Base-by-base conservation (phyloP, 2,888 invertebrate species). In the Tortricodes alternella region DNA sequence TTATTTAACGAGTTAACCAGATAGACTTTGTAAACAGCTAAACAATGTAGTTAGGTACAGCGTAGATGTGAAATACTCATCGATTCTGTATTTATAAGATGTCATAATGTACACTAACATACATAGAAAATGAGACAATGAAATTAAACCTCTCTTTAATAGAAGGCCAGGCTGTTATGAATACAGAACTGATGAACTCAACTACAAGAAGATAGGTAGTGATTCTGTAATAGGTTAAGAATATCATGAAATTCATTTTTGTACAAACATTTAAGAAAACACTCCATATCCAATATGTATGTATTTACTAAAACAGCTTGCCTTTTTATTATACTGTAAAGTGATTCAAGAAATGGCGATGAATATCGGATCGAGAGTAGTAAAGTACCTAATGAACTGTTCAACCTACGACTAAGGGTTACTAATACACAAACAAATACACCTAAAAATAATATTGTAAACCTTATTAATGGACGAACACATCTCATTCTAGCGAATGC, bases 401-500 rank as follows among this genome's bases (percentile, higher is more conserved):
- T 71, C 71, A 63, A 51, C 65, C 74, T 80, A 80, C 60, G 58
- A 58, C 75, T 78, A 78, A 67, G 68, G 61, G 68, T 66, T 69
- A 65, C 79, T 82, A 85, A 68, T 76, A 81, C 75, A 83, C 77
- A 83, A 86, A 84, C 74, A 73, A 80, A 83, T 83, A 84, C 70
- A 75, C 68, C 77, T 84, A 84, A 80, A 85, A 81, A 84, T 80
- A 77, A 85, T 83, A 78, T 79, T 74, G 76, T 74, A 80, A 77
- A 73, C 78, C 78, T 84, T 80, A 78, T 78, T 74, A 86, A 85
- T 89, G 89, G 90, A 90, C 89, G 89, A 90, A 90, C 90, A 90
- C 87, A 86, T 84, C 79, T 84, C 86, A 88, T 88, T 89, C 86
- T 74, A 86, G 78, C 75, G 87, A 89, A 88, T 89, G 87, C 89